These are phyloP conservation scores for Lamprologus callipterus DNA, from an alignment of 2,113 vertebrate species.

Conservation along the genomic window DNA sequence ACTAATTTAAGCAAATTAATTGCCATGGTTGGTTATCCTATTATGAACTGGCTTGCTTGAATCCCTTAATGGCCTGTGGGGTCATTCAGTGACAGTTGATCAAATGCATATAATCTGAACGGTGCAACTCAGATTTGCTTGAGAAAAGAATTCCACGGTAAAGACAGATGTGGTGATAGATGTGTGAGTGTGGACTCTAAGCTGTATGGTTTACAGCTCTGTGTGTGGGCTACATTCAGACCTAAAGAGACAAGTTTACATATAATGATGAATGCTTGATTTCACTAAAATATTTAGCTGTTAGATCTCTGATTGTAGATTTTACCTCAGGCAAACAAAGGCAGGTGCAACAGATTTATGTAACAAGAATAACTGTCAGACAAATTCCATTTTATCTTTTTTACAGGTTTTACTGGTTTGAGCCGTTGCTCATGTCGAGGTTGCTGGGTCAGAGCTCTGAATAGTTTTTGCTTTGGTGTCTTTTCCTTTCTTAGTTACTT, in stretches of 20 bases:
- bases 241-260: background rate
- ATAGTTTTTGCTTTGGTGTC: fast-evolving
- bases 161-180: background rate
- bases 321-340: background rate
- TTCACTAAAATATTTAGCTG: background rate
- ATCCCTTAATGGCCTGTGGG: background rate
- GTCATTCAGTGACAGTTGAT: background rate
- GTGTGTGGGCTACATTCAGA: background rate
- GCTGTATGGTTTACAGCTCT: background rate
- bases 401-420: background rate
- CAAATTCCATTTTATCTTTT: background rate
- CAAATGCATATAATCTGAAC: background rate
- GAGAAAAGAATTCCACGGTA: background rate
- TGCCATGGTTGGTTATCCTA: background rate
- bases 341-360: background rate
- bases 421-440: background rate
- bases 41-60: background rate
- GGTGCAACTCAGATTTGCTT: background rate
- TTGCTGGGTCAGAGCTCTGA: background rate
- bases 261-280: background rate
- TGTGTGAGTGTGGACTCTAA: background rate
- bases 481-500: background rate
- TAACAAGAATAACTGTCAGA: background rate
- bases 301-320: background rate
- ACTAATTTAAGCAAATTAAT: background rate